These are phyloP conservation scores for Rotaria magnacalcarata DNA, from an alignment of 2,888 invertebrate genomes.

Conservation along the genomic window DNA sequence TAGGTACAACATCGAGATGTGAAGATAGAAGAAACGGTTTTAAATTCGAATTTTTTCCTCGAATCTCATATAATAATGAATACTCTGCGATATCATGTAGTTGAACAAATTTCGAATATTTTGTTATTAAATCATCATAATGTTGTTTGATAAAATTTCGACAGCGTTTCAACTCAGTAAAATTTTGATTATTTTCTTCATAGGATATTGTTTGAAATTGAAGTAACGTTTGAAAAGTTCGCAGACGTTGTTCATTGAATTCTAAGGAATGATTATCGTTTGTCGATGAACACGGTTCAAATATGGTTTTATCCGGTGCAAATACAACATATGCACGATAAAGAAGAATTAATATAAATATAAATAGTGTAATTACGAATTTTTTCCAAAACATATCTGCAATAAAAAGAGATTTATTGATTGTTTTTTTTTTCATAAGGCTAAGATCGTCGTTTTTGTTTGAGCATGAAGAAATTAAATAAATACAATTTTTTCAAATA, in stretches of 20 bases:
- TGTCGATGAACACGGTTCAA: slow-evolving; percentile 35
- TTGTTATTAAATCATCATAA: not conserved
- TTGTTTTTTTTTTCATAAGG: not conserved
- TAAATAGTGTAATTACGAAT: not conserved
- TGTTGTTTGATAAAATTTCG: slow-evolving; percentile 37
- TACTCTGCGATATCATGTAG: slow-evolving; percentile 55
- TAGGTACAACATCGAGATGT: slow-evolving; percentile 63
- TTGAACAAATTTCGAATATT: slow-evolving; percentile 48
- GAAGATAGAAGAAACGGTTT: slow-evolving; percentile 61
- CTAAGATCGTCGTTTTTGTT: no score
- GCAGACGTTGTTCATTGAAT: slow-evolving; percentile 33
- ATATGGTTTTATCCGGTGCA: slow-evolving; percentile 36
- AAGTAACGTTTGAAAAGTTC: slow-evolving; percentile 37
- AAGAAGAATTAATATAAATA: not conserved
- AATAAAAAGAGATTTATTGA: not conserved
- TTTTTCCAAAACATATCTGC: not conserved
- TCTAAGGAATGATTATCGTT: not conserved
- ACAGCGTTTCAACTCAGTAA: not conserved
- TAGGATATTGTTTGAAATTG: slow-evolving; percentile 40
- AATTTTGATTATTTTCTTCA: slow-evolving; percentile 37
- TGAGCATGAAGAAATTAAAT: no score
- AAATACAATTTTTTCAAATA: no score
- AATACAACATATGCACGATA: slow-evolving; percentile 40
- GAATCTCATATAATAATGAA: slow-evolving; percentile 60
- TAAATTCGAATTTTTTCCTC: slow-evolving; percentile 55